Conservation (phyloP, 2,797 vertebrate species). For the Aplochiton taeniatus region DNA sequence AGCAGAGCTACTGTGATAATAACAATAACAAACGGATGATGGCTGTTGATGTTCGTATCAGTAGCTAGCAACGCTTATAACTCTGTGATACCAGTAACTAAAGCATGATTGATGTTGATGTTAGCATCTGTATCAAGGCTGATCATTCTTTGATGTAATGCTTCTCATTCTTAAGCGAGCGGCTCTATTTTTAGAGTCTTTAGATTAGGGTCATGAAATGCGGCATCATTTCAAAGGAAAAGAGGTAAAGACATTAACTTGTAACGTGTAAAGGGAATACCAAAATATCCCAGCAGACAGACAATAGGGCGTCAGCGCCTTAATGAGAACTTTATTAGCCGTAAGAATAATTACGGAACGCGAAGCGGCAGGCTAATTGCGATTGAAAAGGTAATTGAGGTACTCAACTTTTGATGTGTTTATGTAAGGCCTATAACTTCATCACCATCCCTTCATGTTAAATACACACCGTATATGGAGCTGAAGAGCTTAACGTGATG, state of each 20-base stretch:
- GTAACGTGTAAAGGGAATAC: constrained; percentile 59
- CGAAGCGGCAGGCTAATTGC: constrained; percentile 61
- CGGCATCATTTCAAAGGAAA: constrained; percentile 27
- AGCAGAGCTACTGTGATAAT: too few species aligned
- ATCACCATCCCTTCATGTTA: constrained; percentile 55
- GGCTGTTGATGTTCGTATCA: too few species aligned
- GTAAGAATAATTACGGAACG: constrained; percentile 70
- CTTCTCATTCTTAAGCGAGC: too few species aligned
- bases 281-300: constrained; percentile 60
- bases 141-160: too few species aligned
- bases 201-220: too few species aligned
- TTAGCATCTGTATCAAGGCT: too few species aligned
- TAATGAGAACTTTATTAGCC: constrained; percentile 76
- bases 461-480: constrained; percentile 13
- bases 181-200: too few species aligned
- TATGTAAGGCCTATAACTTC: constrained; percentile 52
- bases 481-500: not conserved
- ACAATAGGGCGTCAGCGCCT: constrained; percentile 69
- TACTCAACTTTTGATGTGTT: constrained; percentile 68
- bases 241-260: constrained; percentile 49
- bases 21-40: too few species aligned
- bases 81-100: too few species aligned
- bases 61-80: too few species aligned
- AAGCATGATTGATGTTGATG: too few species aligned
- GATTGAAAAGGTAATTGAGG: constrained; percentile 66